These are phyloP conservation scores for Pandemis heparana DNA, from an alignment of 2,888 invertebrate genomes.

Conservation along the genomic window DNA sequence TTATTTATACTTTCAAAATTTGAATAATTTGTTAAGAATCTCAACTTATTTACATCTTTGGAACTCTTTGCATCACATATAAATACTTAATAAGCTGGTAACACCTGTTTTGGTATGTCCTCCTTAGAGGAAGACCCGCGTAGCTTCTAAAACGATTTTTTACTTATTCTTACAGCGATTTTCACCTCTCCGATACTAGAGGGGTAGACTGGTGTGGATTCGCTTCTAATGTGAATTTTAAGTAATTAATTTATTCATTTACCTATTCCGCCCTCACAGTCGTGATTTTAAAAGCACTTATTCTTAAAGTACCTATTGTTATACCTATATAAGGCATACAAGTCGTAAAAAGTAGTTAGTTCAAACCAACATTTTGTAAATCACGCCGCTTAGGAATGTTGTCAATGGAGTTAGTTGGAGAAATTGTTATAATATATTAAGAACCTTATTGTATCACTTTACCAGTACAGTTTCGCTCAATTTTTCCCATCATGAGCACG, in stretches of 20 bases:
- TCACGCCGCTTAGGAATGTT: neutral
- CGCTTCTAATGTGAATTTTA: neutral
- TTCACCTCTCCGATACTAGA: slow-evolving; percentile 41
- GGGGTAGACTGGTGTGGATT: slow-evolving; percentile 44
- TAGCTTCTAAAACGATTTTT: slow-evolving; percentile 33
- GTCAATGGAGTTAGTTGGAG: no score
- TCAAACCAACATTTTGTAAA: neutral
- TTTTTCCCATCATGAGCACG: neutral
- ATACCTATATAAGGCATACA: neutral
- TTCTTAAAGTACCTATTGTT: neutral
- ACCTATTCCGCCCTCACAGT: neutral
- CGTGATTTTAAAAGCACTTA: neutral
- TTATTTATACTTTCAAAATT: slow-evolving; percentile 28
- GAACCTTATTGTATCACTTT: neutral
- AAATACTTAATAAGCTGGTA: slow-evolving; percentile 41
- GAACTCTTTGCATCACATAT: slow-evolving; percentile 40
- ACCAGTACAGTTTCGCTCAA: neutral
- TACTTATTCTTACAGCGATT: slow-evolving; percentile 44
- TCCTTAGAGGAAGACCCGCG: slow-evolving; percentile 43
- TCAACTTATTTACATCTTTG: slow-evolving; percentile 42
- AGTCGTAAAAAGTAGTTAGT: neutral
- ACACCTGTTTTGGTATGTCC: slow-evolving; percentile 44
- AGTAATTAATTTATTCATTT: neutral
- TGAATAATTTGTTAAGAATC: slow-evolving; percentile 34
- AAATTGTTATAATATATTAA: no score